These are phyloP conservation scores for Helarctos malayanus DNA, from an alignment of 2,797 vertebrate genomes.

Conservation along the genomic window DNA sequence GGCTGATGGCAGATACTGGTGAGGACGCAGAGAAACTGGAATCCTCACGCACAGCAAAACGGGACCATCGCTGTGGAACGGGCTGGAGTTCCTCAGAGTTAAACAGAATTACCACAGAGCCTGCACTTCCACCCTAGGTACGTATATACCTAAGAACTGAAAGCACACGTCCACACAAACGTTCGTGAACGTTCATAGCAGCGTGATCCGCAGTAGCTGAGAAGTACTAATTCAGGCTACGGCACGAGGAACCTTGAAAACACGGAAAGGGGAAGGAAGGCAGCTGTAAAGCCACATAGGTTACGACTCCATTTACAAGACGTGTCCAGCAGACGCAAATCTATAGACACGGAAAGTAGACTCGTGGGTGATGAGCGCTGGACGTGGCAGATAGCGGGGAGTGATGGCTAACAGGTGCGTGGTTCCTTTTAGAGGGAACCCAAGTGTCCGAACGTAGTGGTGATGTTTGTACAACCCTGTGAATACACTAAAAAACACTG, in stretches of 20 bases:
- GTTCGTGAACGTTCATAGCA: not conserved
- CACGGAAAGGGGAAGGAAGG: not conserved
- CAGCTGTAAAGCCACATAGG: not conserved
- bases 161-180: not conserved
- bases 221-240: too few species aligned
- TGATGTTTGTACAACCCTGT: not conserved
- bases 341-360: not conserved
- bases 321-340: not conserved
- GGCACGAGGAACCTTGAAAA: not conserved
- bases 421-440: not conserved
- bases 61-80: not conserved
- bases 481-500: not conserved
- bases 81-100: not conserved
- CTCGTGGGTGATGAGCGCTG: accelerated
- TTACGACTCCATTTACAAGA: not conserved
- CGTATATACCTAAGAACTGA: accelerated
- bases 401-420: not conserved
- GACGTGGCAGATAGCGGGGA: accelerated
- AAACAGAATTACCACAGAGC: not conserved
- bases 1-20: not conserved
- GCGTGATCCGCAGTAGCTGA: not conserved
- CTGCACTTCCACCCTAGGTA: not conserved
- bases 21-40: not conserved
- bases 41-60: not conserved
- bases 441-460: not conserved